A percentile compares a stretch with the other conserved stretches of the same genome.
These are phyloP conservation scores for Lithophane leautieri DNA, from an alignment of 2,888 invertebrate species.

Conservation along the genomic window DNA sequence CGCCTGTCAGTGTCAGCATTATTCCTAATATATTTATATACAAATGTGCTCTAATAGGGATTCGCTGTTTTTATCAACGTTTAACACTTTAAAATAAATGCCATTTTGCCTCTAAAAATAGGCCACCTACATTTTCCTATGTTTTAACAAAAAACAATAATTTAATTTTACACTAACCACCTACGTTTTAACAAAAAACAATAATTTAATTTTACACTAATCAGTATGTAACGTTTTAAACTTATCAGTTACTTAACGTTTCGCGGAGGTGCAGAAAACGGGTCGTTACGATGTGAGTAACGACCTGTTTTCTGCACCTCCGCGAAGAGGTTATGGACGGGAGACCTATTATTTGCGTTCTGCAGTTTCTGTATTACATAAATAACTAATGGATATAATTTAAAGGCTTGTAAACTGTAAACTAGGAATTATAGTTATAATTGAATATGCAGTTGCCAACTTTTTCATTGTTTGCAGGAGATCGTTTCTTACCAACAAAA, in stretches of 20 bases:
- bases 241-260: constrained; percentile 27
- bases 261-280: constrained; percentile 1
- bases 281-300: background rate
- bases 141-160: background rate
- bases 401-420: background rate
- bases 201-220: background rate
- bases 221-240: background rate
- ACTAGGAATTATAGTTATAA: constrained; percentile 3
- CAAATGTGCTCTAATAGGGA: no score
- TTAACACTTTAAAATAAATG: no score
- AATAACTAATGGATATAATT: constrained; percentile 28
- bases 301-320: no score
- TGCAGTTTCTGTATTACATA: constrained; percentile 28
- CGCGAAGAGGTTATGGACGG: constrained; percentile 15
- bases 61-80: background rate
- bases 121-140: no score
- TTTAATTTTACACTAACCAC: no score
- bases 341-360: constrained; percentile 27
- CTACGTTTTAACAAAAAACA: no score
- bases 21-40: no score
- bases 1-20: no score
- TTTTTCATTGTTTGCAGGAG: background rate
- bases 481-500: no score
- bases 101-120: no score
- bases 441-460: background rate